Evolutionary conservation across 1,140 invertebrate genomes (phyloP).

Genomic region (Drosophila burlai): DNA sequence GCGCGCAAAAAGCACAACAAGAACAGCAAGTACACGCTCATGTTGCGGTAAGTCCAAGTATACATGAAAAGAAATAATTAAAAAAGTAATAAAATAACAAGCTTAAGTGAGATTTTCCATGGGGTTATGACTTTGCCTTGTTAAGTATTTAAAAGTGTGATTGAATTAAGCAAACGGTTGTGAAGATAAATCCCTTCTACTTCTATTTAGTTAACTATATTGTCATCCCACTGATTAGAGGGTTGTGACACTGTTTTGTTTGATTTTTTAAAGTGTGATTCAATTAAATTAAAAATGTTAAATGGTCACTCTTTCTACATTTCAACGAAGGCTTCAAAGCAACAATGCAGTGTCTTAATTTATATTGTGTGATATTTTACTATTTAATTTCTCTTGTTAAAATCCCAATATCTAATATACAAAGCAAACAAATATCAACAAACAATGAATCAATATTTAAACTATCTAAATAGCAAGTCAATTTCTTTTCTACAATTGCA

Average conservation of each 20-base stretch:
- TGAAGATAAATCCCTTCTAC: neutral
- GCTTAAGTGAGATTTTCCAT: neutral
- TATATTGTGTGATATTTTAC: neutral
- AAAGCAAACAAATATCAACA: neutral
- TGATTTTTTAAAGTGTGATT: neutral
- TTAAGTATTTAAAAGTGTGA: neutral
- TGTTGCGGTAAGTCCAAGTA: conserved; percentile 87
- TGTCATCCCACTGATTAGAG: neutral
- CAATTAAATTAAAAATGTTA: neutral
- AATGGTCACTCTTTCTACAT: neutral
- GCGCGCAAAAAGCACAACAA: conserved; percentile 87
- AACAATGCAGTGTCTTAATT: neutral
- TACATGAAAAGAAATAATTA: neutral
- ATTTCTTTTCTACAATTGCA: neutral
- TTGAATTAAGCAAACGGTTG: neutral
- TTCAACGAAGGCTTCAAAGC: neutral
- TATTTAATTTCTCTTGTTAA: neutral
- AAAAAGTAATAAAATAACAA: neutral
- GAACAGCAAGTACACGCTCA: conserved; percentile 92
- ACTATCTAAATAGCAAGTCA: neutral
- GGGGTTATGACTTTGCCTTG: neutral
- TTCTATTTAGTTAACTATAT: neutral
- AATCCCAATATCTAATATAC: neutral
- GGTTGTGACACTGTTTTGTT: neutral
- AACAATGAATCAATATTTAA: neutral